Evolutionary conservation across 2,797 vertebrate genomes (phyloP).

Genomic region (Sebastes matsubarae): DNA sequence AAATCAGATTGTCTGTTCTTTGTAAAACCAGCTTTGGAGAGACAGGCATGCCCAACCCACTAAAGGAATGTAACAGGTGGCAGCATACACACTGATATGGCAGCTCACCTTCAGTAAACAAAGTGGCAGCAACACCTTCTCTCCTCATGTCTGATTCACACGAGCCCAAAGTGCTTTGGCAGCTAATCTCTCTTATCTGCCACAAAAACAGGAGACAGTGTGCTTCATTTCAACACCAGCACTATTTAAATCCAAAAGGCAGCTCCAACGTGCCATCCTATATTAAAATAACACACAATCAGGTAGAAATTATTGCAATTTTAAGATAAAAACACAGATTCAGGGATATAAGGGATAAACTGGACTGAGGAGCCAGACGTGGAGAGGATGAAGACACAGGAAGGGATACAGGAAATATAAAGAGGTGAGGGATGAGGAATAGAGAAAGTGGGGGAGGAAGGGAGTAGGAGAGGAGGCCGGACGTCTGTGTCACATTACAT

Average conservation of each 20-base stretch:
- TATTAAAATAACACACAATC: constrained; percentile 8
- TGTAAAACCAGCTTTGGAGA: constrained; percentile 14
- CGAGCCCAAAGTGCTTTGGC: neutral
- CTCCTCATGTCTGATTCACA: constrained; percentile 1
- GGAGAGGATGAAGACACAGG: too few species aligned
- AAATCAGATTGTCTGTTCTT: constrained; percentile 12
- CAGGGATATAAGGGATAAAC: neutral
- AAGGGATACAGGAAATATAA: neutral
- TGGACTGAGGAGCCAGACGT: neutral
- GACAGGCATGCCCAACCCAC: constrained; percentile 31
- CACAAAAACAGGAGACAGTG: neutral
- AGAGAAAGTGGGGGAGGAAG: neutral
- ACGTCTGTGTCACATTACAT: constrained; percentile 8
- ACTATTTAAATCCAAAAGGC: constrained; percentile 24
- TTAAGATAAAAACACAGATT: neutral
- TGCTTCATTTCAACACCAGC: neutral
- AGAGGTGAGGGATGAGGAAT: neutral
- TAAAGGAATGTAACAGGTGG: constrained; percentile 79
- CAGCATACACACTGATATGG: constrained; percentile 83
- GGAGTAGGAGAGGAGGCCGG: neutral
- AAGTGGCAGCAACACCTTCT: constrained; percentile 16
- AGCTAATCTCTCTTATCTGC: neutral
- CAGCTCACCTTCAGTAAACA: constrained; percentile 75
- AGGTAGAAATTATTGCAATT: neutral
- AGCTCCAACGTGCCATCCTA: neutral